phyloP scores from a whole-genome alignment of 2,113 vertebrate species.

The Passer domesticus region DNA sequence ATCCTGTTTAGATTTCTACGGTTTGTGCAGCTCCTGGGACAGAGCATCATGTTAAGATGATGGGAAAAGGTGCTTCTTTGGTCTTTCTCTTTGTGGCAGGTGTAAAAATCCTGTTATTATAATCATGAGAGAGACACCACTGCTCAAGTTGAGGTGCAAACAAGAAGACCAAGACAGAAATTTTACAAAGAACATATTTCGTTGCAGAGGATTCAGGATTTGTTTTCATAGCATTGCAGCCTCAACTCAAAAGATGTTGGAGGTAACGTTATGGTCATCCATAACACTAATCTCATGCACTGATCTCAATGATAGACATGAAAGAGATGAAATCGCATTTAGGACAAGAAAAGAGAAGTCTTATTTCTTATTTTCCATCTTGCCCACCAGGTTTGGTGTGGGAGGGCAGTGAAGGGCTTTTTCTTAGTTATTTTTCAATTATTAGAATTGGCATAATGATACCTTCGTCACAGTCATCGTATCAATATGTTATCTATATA shows the following conservation, averaged over 20 bases:
- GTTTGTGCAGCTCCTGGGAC: neutral
- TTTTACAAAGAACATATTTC: neutral
- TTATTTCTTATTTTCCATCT: neutral
- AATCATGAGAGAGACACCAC: accelerated
- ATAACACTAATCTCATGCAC: neutral
- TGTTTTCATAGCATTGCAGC: neutral
- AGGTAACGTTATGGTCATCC: neutral
- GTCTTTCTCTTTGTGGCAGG: neutral
- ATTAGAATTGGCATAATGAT: neutral
- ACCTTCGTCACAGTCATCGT: neutral
- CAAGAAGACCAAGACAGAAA: neutral
- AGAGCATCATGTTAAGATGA: neutral
- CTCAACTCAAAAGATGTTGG: neutral
- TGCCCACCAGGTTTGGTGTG: neutral
- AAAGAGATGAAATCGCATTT: neutral
- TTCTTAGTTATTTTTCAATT: neutral
- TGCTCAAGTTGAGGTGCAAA: neutral
- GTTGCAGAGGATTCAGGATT: neutral
- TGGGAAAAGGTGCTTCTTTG: neutral
- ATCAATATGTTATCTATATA: neutral
- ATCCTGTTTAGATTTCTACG: neutral
- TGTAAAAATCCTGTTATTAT: neutral
- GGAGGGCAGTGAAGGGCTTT: neutral
- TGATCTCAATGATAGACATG: neutral
- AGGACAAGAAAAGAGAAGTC: neutral